Conservation (phyloP, 2,113 vertebrate genomes). For the Indicator indicator region DNA sequence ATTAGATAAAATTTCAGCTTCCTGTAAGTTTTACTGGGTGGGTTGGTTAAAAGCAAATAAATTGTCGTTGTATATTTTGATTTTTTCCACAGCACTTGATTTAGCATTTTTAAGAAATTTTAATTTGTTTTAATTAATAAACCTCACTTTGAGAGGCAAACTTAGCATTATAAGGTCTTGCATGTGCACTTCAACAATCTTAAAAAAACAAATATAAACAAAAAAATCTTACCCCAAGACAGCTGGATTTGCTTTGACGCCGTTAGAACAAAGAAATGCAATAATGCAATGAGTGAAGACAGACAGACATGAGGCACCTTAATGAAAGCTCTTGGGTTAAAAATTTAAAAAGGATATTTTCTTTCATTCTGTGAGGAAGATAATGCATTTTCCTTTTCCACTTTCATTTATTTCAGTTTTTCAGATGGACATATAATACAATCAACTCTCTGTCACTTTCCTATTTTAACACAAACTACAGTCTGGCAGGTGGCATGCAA, state of each 20-base stretch:
- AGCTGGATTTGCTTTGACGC: background rate
- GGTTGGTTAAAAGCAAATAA: background rate
- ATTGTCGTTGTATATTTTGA: background rate
- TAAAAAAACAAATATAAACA: background rate
- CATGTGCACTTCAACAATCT: background rate
- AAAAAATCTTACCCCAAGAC: background rate
- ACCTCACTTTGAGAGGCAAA: background rate
- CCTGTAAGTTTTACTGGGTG: background rate
- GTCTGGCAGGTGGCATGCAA: background rate
- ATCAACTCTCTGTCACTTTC: background rate
- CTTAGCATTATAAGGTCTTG: background rate
- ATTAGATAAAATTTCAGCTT: background rate
- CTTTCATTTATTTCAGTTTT: slow-evolving; percentile 10
- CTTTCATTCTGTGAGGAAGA: background rate
- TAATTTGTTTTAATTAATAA: background rate
- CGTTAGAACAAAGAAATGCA: background rate
- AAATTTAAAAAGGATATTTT: background rate
- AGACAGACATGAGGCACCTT: background rate
- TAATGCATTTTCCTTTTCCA: background rate
- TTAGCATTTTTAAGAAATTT: background rate
- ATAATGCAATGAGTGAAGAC: background rate
- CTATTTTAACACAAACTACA: background rate
- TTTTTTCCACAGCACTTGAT: background rate
- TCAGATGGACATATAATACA: background rate
- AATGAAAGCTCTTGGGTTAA: background rate